Base-by-base conservation (phyloP, 2,888 invertebrate species). In the Zygothrica quintamaculata region DNA sequence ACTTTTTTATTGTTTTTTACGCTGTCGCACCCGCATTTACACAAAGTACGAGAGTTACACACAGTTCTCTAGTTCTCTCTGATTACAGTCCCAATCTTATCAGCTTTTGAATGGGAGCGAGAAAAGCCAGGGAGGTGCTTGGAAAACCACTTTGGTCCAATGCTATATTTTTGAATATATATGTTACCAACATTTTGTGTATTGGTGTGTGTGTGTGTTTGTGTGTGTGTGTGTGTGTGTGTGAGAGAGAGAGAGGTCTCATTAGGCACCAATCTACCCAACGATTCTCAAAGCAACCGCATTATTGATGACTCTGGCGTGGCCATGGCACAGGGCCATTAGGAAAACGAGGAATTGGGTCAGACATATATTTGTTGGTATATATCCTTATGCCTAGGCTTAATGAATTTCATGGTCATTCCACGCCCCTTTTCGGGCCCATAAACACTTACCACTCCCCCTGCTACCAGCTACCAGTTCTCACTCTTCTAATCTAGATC, bases 391-490 rank as follows among this genome's bases (percentile, higher is more conserved):
- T 12, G 25, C 16, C 47, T 39, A 15, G 12, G 36, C 66, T 44
- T 74, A 76, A 74, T 74, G 74, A 74, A 74, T 74, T 76, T 74
- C 73, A 72, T 76, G 77, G 67, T 52, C 76, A 59, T 40, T 33
- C 15, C 37, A 42, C 33, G 44, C 13, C 39, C 33, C 13, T 11
- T 3, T 22, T 22, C 3, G 1, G 3, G 12, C 29, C 6, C 11
- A 26, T 8, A 22, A 3, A 22, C 3, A 22, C 4, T 9, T 29
- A 5, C 29, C 29, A 9, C 29, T 8, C 29, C n/a, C 9, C 5
- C 29, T 5, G 9, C 22, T 12, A 42, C 26, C 11, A 44, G 12
- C 42, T 25, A 25, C 22, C 39, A 8, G 1, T 33, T 5, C 18
- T 2, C 12, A 2, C 15, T 8, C 8, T 15, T 2, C 7, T 22